These are phyloP conservation scores for Fragum whitleyi DNA, from an alignment of 2,888 invertebrate genomes.

Conservation along the genomic window DNA sequence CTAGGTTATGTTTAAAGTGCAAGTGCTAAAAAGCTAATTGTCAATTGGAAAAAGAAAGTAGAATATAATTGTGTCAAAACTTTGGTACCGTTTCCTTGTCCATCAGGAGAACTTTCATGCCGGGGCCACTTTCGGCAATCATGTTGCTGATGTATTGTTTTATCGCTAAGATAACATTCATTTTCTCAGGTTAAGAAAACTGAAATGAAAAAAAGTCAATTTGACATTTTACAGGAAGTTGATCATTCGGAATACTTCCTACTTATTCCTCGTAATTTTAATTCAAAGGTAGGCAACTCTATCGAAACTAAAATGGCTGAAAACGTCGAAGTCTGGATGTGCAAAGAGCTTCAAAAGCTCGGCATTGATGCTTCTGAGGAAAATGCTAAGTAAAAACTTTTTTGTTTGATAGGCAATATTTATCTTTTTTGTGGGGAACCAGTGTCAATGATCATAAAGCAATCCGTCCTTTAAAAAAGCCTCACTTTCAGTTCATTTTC, in stretches of 20 bases:
- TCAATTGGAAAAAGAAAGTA: not conserved
- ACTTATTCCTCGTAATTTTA: not conserved
- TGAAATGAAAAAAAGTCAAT: not conserved
- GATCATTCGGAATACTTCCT: slow-evolving; percentile 8
- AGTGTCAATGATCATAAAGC: too few species aligned
- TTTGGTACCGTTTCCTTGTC: slow-evolving; percentile 94
- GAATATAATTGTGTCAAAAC: not conserved
- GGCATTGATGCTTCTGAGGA: slow-evolving; percentile 81
- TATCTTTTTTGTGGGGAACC: too few species aligned
- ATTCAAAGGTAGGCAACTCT: slow-evolving; percentile 11
- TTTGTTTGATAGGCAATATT: not conserved
- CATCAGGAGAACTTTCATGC: slow-evolving; percentile 99
- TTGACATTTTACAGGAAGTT: slow-evolving; percentile 30
- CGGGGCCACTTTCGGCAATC: slow-evolving; percentile 98
- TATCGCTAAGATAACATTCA: slow-evolving; percentile 97
- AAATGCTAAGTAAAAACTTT: slow-evolving; percentile 75
- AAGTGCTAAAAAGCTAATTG: too few species aligned
- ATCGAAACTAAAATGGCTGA: slow-evolving; percentile 75
- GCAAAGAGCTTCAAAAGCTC: slow-evolving; percentile 78
- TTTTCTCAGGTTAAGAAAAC: slow-evolving; percentile 74
- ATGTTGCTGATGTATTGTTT: slow-evolving; percentile 98
- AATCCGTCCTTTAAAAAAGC: not conserved
- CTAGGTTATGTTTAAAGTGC: too few species aligned
- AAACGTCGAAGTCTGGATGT: slow-evolving; percentile 80
- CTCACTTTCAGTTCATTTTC: not conserved